phyloP scores from a whole-genome alignment of 2,888 invertebrate genomes.

The Apamea anceps region DNA sequence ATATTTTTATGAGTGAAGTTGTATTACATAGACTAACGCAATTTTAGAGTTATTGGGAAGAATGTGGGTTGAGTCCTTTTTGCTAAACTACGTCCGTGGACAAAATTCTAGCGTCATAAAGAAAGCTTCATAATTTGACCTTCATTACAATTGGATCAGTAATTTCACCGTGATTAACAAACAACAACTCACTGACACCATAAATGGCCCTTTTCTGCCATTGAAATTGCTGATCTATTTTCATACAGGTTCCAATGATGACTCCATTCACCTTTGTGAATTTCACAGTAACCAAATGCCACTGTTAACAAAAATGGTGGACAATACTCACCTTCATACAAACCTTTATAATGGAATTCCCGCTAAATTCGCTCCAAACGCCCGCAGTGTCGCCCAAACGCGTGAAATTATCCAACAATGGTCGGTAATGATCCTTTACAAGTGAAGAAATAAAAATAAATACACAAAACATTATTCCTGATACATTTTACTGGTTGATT shows the following conservation, averaged over 20 bases:
- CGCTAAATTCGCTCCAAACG: conserved; percentile 84
- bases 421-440: conserved; percentile 87
- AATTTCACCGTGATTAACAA: conserved; percentile 36
- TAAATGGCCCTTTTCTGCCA: conserved; percentile 29
- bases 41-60: no score
- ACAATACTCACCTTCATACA: conserved; percentile 75
- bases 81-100: no score
- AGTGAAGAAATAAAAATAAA: conserved; percentile 86
- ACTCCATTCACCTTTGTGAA: conserved; percentile 68
- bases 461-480: conserved; percentile 75
- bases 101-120: neutral
- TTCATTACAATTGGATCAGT: neutral
- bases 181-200: conserved; percentile 29
- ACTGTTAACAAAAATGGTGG: conserved; percentile 73
- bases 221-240: conserved; percentile 56
- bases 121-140: neutral
- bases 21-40: no score
- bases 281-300: conserved; percentile 73
- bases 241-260: conserved; percentile 57
- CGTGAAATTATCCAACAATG: conserved; percentile 89
- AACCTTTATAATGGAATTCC: conserved; percentile 79
- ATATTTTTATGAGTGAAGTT: no score
- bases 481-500: conserved; percentile 61
- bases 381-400: conserved; percentile 87
- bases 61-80: no score